Percentiles rank a stretch among this genome's conserved stretches.
Evolutionary conservation across 2,113 vertebrate species (phyloP).

Genomic region (Myrmecobius fasciatus): DNA sequence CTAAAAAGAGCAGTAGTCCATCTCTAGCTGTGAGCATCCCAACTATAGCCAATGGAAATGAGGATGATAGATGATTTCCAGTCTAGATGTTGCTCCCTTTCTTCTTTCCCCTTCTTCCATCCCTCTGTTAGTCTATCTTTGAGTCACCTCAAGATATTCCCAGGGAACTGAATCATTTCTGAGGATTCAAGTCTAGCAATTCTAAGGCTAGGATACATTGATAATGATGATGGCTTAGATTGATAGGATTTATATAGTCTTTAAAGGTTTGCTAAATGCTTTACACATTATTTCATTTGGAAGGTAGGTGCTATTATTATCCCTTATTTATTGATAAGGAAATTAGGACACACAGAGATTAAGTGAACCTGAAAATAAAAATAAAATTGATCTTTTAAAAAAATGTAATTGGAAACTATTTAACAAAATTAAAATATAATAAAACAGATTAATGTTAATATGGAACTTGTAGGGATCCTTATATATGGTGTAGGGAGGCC

Average conservation of each 20-base stretch:
- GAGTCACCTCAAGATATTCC: neutral
- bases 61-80: neutral
- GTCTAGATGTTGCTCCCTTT: neutral
- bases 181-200: neutral
- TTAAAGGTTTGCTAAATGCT: neutral
- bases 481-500: too few relatives aligned
- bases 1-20: neutral
- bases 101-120: neutral
- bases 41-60: neutral
- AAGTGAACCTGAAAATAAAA: neutral
- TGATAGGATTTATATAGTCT: neutral
- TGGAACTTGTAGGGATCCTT: too few relatives aligned
- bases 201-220: neutral
- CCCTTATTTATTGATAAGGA: neutral
- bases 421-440: too few relatives aligned
- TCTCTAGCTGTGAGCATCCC: neutral
- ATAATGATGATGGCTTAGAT: neutral
- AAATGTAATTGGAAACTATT: too few relatives aligned
- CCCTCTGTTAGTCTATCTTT: neutral
- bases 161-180: neutral
- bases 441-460: too few relatives aligned
- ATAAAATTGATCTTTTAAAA: too few relatives aligned
- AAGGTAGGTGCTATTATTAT: neutral
- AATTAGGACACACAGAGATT: neutral
- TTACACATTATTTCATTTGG: neutral